Conservation (phyloP, 1,140 invertebrate genomes). For the Eufriesea mexicana region DNA sequence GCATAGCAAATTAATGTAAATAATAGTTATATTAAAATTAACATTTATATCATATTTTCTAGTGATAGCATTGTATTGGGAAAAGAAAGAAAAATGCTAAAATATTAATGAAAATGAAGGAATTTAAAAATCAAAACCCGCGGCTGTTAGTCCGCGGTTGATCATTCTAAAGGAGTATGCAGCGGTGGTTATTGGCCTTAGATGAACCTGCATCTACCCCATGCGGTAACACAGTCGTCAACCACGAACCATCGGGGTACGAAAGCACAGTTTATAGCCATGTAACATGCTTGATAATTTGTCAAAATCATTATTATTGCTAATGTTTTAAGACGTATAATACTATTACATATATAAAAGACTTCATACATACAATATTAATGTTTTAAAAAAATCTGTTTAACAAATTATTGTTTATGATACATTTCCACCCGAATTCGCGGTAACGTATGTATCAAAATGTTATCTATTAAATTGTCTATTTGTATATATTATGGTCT, state of each 20-base stretch:
- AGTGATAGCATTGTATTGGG: not conserved
- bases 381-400: too few species aligned
- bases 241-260: conserved; percentile 59
- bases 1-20: not conserved
- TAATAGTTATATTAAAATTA: not conserved
- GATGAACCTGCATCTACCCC: conserved; percentile 72
- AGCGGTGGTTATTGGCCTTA: conserved; percentile 68
- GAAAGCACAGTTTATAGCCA: not conserved
- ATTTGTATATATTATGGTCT: too few species aligned
- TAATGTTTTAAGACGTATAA: too few species aligned
- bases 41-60: not conserved
- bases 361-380: too few species aligned
- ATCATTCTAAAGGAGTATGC: conserved; percentile 60
- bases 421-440: too few species aligned
- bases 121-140: conserved; percentile 9
- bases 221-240: conserved; percentile 62
- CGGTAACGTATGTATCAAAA: too few species aligned
- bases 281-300: not conserved
- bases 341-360: too few species aligned
- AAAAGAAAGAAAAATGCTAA: not conserved
- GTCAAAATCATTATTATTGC: not conserved
- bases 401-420: too few species aligned
- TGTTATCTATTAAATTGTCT: too few species aligned
- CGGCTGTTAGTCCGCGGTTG: not conserved
- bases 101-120: conserved; percentile 8